Base-by-base conservation (phyloP, 2,888 invertebrate genomes). In the Sarcophaga caerulescens region DNA sequence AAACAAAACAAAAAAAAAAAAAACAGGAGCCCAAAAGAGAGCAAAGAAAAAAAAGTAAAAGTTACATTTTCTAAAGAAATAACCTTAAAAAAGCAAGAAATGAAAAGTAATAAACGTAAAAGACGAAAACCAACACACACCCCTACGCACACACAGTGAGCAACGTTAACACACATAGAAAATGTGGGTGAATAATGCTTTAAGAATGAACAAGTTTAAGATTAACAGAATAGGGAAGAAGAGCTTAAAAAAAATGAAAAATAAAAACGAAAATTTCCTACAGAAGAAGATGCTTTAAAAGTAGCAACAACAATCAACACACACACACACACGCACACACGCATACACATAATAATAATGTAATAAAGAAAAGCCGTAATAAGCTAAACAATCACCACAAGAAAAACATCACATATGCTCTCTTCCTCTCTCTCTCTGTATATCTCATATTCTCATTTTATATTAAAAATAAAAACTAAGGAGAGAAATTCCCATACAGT, bases 61-160 rank as follows among this genome's bases (percentile, higher is more conserved):
- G 74, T 80, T 80, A 68, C 77, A 70, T 70, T 69, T 79, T 71
- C 76, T 71, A 75, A 73, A 77, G 74, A 77, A 81, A 78, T 70
- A 62, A 80, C 68, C 35, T 35, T 71, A 75, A 76, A 77, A 77
- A 78, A 78, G 70, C 57, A 80, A 62, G 71, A 80, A 45, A 69
- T 62, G 19, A 52, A 69, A 10, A 79, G 12, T 66, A 70, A 62
- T 57, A 45, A 45, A 73, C 45, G 23, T 23, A 17, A 63, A 70
- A 69, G n/a, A 35, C 6, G 35, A 35, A 35, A 35, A 35, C 35
- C 35, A 35, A 23, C 4, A n/a, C 23, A 25, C 60, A 45, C 21
- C 47, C 19, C 44, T 23, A 60, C 57, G 17, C 19, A 17, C 44
- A 8, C 44, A 69, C 6, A 52, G 8, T 57, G 52, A 35, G n/a